Evolutionary conservation across 2,113 vertebrate species (phyloP), one percentile per base, ranked within the genome.

Genomic region (Hyla sarda): DNA sequence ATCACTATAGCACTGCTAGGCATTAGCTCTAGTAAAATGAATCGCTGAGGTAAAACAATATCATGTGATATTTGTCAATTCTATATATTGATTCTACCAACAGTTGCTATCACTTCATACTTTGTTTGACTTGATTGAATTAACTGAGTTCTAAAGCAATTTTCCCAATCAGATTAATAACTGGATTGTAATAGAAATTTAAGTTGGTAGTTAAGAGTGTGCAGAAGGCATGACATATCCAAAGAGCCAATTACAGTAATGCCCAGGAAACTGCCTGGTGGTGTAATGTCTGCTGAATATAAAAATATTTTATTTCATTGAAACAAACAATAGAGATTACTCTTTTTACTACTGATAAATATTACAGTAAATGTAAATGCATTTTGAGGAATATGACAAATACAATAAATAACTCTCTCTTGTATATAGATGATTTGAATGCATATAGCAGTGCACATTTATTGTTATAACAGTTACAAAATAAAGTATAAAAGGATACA

Each of bases 241-340:
- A 73, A 73, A 73, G 71, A n/a, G 19, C 34, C 45, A 74, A 74
- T 74, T 74, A 47, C 47, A 74, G 41, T 48, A 25, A 14, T n/a
- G 32, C 71, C 62, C 62, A 30, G 62, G 23, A 62, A 11, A 62
- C 25, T 19, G 7, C 56, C 56, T 58, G 13, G 62, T 65, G 3
- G 28, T 13, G 2, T 30, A 65, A 28, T 65, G 62, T 65, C 62
- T 30, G 62, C 28, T 30, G 28, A 65, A 30, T 30, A 14, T 14
- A 30, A 30, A 23, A 58, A 19, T 58, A 58, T 58, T 58, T n/a
- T 25, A 30, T 30, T 28, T 30, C 30, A 65, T 30, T 28, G 62
- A 65, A 10, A 30, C 14, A 30, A 30, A 65, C 62, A 28, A 14
- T 30, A 58, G 6, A n/a, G 21, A 58, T 58, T 4, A 58, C 23